Conservation (phyloP, 2,888 invertebrate species). For the Mimachlamys varia region DNA sequence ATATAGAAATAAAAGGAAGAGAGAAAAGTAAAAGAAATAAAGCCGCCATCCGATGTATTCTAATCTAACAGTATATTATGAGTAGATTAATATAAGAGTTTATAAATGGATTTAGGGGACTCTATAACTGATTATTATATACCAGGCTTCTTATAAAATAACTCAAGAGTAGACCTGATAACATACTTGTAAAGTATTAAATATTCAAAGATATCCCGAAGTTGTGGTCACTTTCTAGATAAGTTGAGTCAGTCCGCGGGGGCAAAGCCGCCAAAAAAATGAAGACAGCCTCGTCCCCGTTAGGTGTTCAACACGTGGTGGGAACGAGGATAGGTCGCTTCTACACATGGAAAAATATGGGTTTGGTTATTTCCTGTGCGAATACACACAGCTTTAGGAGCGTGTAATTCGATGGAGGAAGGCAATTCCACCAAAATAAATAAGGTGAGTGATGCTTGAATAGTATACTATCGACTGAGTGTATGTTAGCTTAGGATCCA, state of each 20-base stretch:
- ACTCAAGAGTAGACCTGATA: neutral
- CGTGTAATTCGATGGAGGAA: slow-evolving; percentile 34
- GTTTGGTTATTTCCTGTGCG: slow-evolving; percentile 34
- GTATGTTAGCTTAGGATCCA: neutral
- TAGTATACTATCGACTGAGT: slow-evolving; percentile 8
- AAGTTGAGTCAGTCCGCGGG: neutral
- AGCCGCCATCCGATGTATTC: too few relatives aligned
- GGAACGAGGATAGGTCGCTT: slow-evolving; percentile 34
- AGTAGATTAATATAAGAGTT: too few relatives aligned
- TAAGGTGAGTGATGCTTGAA: slow-evolving; percentile 17
- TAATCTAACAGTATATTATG: too few relatives aligned
- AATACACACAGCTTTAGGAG: neutral
- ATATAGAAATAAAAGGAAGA: too few relatives aligned
- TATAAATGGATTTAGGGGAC: too few relatives aligned
- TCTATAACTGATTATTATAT: neutral
- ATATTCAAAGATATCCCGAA: neutral
- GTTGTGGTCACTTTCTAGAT: neutral
- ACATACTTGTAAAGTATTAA: neutral
- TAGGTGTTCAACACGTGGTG: slow-evolving; percentile 32
- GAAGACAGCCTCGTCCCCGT: slow-evolving; percentile 24
- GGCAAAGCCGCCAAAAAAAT: slow-evolving; percentile 31
- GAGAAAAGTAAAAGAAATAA: too few relatives aligned
- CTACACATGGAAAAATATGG: slow-evolving; percentile 34
- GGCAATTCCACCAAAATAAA: slow-evolving; percentile 15
- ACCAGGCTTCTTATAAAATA: neutral